Conservation (phyloP, 2,797 vertebrate genomes). For the Pseudocheirus occidentalis region DNA sequence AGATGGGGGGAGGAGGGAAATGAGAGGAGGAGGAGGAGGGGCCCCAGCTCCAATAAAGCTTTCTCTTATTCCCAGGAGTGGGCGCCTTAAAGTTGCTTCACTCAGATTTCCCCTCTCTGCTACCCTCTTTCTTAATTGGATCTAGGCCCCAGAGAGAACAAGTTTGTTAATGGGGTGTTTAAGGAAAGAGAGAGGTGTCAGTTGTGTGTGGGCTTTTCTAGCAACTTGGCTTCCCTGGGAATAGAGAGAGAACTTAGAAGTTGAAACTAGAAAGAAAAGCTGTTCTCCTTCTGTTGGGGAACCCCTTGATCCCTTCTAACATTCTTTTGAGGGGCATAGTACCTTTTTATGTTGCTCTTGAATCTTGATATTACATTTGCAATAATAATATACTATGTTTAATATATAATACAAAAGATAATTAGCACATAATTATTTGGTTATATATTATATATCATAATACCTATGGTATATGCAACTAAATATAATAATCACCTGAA, state of each 20-base stretch:
- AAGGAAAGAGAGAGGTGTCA: conserved; percentile 72
- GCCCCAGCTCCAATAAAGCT: conserved; percentile 64
- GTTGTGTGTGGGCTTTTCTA: conserved; percentile 67
- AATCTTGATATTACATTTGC: neutral
- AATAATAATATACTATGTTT: neutral
- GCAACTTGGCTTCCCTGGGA: conserved; percentile 63
- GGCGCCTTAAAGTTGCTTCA: conserved; percentile 63
- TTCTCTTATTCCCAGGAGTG: conserved; percentile 64
- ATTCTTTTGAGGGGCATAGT: neutral
- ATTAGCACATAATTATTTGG: neutral
- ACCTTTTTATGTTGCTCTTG: neutral
- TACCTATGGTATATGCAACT: neutral
- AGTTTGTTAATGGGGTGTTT: conserved; percentile 71
- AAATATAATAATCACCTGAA: neutral
- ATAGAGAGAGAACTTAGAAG: conserved; percentile 52
- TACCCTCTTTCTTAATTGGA: conserved; percentile 71
- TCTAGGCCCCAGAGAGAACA: conserved; percentile 69
- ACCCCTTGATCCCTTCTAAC: conserved; percentile 25
- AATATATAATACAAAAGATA: neutral
- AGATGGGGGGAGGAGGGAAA: neutral
- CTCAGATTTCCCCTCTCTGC: conserved; percentile 68
- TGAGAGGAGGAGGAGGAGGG: neutral
- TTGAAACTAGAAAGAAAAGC: conserved; percentile 56
- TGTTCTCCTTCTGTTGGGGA: conserved; percentile 52
- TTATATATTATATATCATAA: neutral